Conservation (phyloP, 2,113 vertebrate genomes). For the Hippocampus mohnikei region DNA sequence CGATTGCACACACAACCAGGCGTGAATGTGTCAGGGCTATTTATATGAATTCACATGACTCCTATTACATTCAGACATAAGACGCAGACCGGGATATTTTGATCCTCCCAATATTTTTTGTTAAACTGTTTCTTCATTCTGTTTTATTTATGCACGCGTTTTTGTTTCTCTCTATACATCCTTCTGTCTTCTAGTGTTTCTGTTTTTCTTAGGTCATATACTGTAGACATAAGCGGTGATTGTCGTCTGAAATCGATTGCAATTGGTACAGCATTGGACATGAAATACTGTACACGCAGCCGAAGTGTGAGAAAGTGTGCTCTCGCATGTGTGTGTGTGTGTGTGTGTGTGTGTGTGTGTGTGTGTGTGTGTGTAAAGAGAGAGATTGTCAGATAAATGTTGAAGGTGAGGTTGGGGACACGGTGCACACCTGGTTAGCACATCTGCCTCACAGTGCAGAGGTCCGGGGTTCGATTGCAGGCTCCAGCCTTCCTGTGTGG, state of each 20-base stretch:
- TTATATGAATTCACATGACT: conserved; percentile 37
- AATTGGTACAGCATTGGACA: conserved; percentile 74
- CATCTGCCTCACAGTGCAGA: too few species aligned
- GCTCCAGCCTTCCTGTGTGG: too few species aligned
- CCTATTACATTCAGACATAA: conserved; percentile 38
- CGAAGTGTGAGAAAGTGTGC: conserved; percentile 26
- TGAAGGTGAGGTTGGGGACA: not conserved
- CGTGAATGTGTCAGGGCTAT: conserved; percentile 27
- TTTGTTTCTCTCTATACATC: conserved; percentile 19
- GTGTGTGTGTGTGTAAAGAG: not conserved
- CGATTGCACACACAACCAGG: conserved; percentile 45
- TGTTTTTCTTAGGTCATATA: conserved; percentile 73
- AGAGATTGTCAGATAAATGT: not conserved
- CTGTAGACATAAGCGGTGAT: conserved; percentile 63
- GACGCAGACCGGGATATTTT: conserved; percentile 65
- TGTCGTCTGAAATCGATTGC: conserved; percentile 82
- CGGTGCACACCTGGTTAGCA: too few species aligned
- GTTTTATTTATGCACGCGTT: conserved; percentile 7
- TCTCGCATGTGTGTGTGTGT: not conserved
- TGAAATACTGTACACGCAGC: conserved; percentile 61
- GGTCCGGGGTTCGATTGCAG: too few species aligned
- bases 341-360: conserved; percentile 11
- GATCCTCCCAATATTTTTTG: conserved; percentile 59
- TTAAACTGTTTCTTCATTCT: conserved; percentile 34
- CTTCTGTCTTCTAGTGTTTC: conserved; percentile 48